Percentiles rank a stretch among this genome's conserved stretches.
These are phyloP conservation scores for Psittacula echo DNA, from an alignment of 2,797 vertebrate genomes.

Conservation along the genomic window DNA sequence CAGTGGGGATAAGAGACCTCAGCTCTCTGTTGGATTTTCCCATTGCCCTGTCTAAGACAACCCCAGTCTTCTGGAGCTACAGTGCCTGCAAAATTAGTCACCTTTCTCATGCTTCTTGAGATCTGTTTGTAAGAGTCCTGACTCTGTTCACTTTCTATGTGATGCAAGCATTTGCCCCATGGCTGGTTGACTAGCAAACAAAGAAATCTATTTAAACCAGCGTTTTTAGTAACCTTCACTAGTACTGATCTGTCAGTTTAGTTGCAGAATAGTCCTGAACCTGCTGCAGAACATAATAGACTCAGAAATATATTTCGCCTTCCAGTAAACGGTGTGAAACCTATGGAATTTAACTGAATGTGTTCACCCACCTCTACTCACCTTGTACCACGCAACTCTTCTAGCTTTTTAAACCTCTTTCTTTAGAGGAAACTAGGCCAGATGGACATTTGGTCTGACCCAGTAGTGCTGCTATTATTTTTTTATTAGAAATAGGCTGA, in stretches of 20 bases:
- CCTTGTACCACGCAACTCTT: not conserved
- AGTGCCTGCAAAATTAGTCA: not conserved
- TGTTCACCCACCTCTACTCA: not conserved
- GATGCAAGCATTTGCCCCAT: not conserved
- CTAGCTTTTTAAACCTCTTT: not conserved
- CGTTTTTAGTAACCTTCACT: not conserved
- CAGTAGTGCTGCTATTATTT: not conserved
- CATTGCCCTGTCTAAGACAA: not conserved
- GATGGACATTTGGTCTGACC: not conserved
- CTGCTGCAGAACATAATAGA: not conserved
- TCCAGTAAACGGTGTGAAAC: not conserved
- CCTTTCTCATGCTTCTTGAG: not conserved
- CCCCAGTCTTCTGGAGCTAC: rapidly evolving
- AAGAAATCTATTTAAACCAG: not conserved
- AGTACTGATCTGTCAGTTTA: not conserved
- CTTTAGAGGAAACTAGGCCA: not conserved
- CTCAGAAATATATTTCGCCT: not conserved
- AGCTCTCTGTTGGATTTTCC: not conserved
- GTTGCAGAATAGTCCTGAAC: not conserved
- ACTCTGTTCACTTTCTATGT: not conserved
- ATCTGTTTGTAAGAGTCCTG: not conserved
- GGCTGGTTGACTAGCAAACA: not conserved
- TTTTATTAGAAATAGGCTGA: not conserved
- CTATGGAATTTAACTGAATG: not conserved
- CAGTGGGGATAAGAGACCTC: not conserved